Conservation (phyloP, 2,113 vertebrate species). For the Trinectes maculatus region DNA sequence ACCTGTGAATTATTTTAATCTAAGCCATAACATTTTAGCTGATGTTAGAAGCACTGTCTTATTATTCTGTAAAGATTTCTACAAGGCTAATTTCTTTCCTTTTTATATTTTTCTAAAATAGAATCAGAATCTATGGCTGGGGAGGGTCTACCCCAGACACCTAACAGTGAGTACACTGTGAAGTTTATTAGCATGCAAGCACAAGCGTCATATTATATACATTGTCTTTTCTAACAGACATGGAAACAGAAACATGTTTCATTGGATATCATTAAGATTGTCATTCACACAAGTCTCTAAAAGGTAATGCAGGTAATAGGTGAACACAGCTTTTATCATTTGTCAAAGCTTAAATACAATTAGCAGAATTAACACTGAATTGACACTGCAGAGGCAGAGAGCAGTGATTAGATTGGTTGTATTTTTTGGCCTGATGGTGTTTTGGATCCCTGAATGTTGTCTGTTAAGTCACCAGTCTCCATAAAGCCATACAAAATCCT, state of each 20-base stretch:
- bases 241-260: conserved; percentile 1
- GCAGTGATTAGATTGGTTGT: neutral
- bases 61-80: conserved; percentile 5
- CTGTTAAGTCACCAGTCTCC: too few species aligned
- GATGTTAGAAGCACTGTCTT: neutral
- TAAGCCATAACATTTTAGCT: neutral
- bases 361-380: too few species aligned
- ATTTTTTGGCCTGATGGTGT: neutral
- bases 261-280: neutral
- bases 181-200: conserved; percentile 12
- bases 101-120: conserved; percentile 28
- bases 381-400: neutral
- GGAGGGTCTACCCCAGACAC: conserved; percentile 68
- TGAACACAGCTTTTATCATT: neutral
- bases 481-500: too few species aligned
- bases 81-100: neutral
- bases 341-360: neutral
- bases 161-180: conserved; percentile 73
- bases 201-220: conserved; percentile 15
- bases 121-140: conserved; percentile 76
- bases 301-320: too few species aligned
- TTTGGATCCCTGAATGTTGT: neutral
- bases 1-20: conserved; percentile 10
- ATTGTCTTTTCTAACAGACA: conserved; percentile 21
- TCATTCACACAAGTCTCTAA: neutral